phyloP scores from a whole-genome alignment of 2,113 vertebrate genomes.

The Sitta europaea region DNA sequence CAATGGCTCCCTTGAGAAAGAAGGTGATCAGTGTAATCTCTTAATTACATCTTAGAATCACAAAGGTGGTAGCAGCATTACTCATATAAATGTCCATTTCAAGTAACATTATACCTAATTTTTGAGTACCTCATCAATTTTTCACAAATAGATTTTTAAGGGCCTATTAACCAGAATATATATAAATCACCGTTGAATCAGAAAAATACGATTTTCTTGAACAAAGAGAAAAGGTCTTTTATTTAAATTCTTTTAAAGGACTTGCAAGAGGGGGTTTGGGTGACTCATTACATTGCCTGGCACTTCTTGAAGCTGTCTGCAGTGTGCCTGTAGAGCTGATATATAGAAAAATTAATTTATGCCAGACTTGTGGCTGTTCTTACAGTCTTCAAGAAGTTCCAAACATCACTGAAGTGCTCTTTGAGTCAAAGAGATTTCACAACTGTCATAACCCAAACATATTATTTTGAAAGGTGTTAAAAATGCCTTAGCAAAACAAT shows the following conservation, averaged over 20 bases:
- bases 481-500: not conserved
- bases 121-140: not conserved
- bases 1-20: not conserved
- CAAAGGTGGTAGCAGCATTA: not conserved
- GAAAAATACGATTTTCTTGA: not conserved
- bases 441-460: not conserved
- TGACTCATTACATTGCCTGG: not conserved
- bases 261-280: not conserved
- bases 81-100: not conserved
- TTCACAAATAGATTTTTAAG: not conserved
- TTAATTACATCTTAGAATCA: not conserved
- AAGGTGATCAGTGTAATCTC: not conserved
- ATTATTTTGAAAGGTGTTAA: constrained; percentile 33
- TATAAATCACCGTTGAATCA: not conserved
- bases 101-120: not conserved
- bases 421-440: constrained; percentile 39
- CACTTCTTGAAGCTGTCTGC: not conserved
- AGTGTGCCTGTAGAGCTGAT: not conserved
- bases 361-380: not conserved
- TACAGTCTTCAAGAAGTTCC: not conserved
- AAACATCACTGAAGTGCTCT: not conserved
- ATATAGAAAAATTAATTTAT: not conserved
- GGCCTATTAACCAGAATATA: not conserved
- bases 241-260: not conserved
- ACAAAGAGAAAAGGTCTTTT: not conserved